Conservation (phyloP, 1,140 invertebrate genomes). For the Drosophila subpulchrella region DNA sequence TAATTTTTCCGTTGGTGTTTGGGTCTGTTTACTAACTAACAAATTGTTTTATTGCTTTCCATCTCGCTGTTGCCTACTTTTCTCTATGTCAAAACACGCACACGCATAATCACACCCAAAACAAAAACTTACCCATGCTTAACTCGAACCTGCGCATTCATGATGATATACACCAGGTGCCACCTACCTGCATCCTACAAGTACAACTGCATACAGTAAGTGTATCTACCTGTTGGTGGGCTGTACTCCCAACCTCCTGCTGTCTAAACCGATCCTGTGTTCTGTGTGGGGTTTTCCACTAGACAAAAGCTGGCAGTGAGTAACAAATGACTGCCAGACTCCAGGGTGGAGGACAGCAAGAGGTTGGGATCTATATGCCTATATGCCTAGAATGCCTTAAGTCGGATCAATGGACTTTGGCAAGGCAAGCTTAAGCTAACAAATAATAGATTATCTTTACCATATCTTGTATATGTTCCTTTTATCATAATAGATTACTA, state of each 20-base stretch:
- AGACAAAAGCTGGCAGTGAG: constrained; percentile 70
- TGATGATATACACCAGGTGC: constrained; percentile 85
- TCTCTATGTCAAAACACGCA: constrained; percentile 42
- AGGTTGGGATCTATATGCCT: neutral
- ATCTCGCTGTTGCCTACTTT: constrained; percentile 58
- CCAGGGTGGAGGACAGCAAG: constrained; percentile 68
- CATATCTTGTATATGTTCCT: neutral
- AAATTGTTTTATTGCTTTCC: constrained; percentile 75
- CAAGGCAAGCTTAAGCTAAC: constrained; percentile 16
- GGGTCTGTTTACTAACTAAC: constrained; percentile 69
- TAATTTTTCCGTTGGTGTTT: constrained; percentile 48
- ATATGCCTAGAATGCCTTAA: constrained; percentile 11
- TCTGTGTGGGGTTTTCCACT: constrained; percentile 58
- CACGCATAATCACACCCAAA: constrained; percentile 37
- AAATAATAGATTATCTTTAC: neutral
- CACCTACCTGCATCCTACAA: constrained; percentile 87
- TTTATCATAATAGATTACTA: constrained; percentile 1
- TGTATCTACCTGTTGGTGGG: constrained; percentile 67
- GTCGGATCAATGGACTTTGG: neutral
- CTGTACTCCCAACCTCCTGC: constrained; percentile 18
- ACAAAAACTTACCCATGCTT: constrained; percentile 35
- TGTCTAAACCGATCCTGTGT: constrained; percentile 39
- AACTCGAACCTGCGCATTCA: constrained; percentile 73
- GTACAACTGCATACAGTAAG: constrained; percentile 89
- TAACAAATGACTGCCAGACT: constrained; percentile 49